Evolutionary conservation across 2,113 vertebrate genomes (phyloP).

Genomic region (Apteryx owenii): DNA sequence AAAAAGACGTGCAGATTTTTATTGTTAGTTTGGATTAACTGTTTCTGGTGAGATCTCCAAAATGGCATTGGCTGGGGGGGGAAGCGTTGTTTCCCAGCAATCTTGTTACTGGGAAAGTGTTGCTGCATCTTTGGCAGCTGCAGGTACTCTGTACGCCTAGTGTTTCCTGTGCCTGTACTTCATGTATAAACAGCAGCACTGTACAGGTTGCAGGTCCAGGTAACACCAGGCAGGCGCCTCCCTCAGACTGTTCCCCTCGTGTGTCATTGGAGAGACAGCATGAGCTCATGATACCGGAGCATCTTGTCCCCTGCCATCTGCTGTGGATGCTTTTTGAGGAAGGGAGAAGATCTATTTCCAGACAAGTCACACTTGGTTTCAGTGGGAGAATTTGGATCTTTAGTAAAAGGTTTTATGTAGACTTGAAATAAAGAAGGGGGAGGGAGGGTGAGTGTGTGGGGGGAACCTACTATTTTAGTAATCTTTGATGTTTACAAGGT

Average conservation of each 20-base stretch:
- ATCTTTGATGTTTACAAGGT: not conserved
- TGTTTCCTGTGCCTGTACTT: no score
- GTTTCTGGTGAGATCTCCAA: not conserved
- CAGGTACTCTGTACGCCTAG: no score
- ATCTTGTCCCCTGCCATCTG: slow-evolving; percentile 8
- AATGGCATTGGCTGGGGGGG: accelerated
- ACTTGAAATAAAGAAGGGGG: slow-evolving; percentile 19
- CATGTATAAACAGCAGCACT: no score
- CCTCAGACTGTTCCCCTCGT: not conserved
- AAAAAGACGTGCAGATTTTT: not conserved
- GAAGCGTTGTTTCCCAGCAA: no score
- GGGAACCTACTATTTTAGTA: slow-evolving; percentile 25
- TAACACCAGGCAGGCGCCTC: not conserved
- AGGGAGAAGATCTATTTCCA: slow-evolving; percentile 14
- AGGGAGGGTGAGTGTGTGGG: not conserved
- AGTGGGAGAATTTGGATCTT: slow-evolving; percentile 42
- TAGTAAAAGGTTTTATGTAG: slow-evolving; percentile 16
- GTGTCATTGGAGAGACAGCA: not conserved
- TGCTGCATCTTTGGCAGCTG: no score
- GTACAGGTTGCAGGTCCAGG: not conserved
- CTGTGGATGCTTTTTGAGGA: not conserved
- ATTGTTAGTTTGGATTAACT: not conserved
- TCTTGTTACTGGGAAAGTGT: no score
- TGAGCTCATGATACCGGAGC: not conserved
- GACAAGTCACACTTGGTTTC: slow-evolving; percentile 16